Evolutionary conservation across 2,113 vertebrate genomes (phyloP).

Genomic region (Heterochromis multidens): DNA sequence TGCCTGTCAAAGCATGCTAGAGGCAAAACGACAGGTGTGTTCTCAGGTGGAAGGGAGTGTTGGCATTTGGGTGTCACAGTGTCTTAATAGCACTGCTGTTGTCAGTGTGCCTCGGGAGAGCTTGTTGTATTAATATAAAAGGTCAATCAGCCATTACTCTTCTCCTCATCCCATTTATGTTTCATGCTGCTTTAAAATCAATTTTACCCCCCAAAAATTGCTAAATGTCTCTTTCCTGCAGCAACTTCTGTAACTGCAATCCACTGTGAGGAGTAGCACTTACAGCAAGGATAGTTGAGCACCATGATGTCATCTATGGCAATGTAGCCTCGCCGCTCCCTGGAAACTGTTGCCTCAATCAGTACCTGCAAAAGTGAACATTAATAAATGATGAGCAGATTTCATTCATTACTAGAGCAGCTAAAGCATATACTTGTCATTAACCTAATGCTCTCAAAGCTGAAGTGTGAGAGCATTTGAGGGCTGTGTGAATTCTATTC

Average conservation of each 20-base stretch:
- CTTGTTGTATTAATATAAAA: conserved; percentile 17
- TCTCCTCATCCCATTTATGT: conserved; percentile 11
- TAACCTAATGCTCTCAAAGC: conserved; percentile 8
- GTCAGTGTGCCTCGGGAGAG: conserved; percentile 14
- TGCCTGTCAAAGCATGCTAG: not conserved
- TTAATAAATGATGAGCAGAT: conserved; percentile 13
- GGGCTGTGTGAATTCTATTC: not conserved
- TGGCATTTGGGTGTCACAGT: conserved; percentile 23
- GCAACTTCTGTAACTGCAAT: conserved; percentile 31
- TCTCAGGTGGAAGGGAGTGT: conserved; percentile 8
- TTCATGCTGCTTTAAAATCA: conserved; percentile 26
- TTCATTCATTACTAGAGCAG: not conserved
- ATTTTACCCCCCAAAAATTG: not conserved
- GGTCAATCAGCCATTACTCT: conserved; percentile 43
- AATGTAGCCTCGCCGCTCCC: conserved; percentile 86
- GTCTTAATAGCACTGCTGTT: conserved; percentile 36
- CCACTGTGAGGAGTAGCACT: conserved; percentile 72
- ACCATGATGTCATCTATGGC: conserved; percentile 95
- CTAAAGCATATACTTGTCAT: not conserved
- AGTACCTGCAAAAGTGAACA: conserved; percentile 80
- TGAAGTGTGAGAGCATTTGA: not conserved
- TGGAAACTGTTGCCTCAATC: conserved; percentile 90
- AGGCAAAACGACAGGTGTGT: conserved; percentile 31
- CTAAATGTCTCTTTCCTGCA: not conserved
- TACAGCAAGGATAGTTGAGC: conserved; percentile 96